phyloP scores from a whole-genome alignment of 2,888 invertebrate species.

The Atherix ibis region DNA sequence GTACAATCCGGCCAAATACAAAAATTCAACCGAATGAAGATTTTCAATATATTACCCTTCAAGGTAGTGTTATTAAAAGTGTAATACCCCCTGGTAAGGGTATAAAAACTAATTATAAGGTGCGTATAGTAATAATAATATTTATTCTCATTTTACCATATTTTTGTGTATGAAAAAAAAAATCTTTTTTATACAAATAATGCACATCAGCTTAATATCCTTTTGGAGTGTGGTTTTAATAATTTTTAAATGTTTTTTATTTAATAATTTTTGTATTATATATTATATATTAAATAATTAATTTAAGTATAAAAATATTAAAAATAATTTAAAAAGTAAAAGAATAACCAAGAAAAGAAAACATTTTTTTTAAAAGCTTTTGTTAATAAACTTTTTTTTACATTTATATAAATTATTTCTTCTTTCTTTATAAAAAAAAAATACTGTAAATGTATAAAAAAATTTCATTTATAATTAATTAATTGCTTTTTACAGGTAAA shows the following conservation, averaged over 20 bases:
- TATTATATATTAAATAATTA: too few relatives aligned
- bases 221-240: too few relatives aligned
- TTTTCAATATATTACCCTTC: constrained; percentile 30
- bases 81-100: constrained; percentile 33
- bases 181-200: too few relatives aligned
- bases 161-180: too few relatives aligned
- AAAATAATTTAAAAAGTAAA: too few relatives aligned
- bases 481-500: constrained; percentile 20
- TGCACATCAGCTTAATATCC: too few relatives aligned
- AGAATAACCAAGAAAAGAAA: too few relatives aligned
- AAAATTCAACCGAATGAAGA: constrained; percentile 19
- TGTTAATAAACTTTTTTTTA: not conserved
- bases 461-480: constrained; percentile 4
- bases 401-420: not conserved
- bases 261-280: too few relatives aligned
- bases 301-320: too few relatives aligned
- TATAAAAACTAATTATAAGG: constrained; percentile 12
- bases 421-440: constrained; percentile 1
- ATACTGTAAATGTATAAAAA: not conserved
- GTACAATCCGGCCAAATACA: constrained; percentile 11
- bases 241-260: too few relatives aligned
- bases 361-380: too few relatives aligned
- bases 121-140: constrained; percentile 6
- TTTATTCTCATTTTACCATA: not conserved
- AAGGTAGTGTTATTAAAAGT: constrained; percentile 32